A percentile compares a stretch with the other conserved stretches of the same genome.
These are phyloP conservation scores for Festucalex cinctus DNA, from an alignment of 2,113 vertebrate species.

Conservation along the genomic window DNA sequence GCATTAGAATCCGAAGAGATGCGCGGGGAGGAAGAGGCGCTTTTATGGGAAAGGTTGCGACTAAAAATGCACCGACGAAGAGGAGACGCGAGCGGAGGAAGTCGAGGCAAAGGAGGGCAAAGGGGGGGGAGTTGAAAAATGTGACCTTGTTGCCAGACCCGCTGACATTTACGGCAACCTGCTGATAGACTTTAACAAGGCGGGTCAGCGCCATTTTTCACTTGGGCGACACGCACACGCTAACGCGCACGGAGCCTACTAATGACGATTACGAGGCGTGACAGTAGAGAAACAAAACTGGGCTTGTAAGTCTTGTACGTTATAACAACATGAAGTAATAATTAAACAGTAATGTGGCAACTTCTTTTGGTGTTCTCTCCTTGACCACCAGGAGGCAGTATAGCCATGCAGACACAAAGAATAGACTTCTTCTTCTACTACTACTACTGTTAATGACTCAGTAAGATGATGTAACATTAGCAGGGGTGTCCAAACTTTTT, in stretches of 20 bases:
- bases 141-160: conserved; percentile 61
- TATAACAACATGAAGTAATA: no score
- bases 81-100: not conserved
- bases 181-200: conserved; percentile 60
- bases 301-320: not conserved
- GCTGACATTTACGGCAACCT: conserved; percentile 63
- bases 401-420: no score
- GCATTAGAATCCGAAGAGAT: conserved; percentile 54
- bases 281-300: not conserved
- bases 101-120: not conserved
- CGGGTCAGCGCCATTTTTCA: conserved; percentile 56
- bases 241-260: no score
- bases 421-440: no score
- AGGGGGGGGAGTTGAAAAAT: conserved; percentile 53
- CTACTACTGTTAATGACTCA: no score
- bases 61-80: not conserved
- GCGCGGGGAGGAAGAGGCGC: not conserved
- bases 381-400: no score
- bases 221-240: conserved; percentile 24
- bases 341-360: no score
- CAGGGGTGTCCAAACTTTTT: no score
- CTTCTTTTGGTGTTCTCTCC: no score
- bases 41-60: conserved; percentile 8
- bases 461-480: no score
- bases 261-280: not conserved